Evolutionary conservation across 2,113 vertebrate genomes (phyloP).

Genomic region (Mesitornis unicolor): DNA sequence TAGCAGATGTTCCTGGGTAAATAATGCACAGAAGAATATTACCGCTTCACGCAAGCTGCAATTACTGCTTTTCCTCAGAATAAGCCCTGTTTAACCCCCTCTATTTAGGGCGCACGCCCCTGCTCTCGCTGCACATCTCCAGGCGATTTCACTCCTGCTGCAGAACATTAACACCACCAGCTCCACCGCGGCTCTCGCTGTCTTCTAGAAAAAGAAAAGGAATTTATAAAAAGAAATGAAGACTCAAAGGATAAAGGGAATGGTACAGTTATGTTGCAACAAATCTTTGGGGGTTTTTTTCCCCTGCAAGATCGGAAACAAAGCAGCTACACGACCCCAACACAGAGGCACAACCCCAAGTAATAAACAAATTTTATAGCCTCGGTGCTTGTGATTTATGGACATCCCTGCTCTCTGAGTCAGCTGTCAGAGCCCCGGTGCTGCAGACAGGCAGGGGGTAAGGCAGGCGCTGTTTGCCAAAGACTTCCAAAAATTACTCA

Average conservation of each 20-base stretch:
- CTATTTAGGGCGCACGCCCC: conserved; percentile 25
- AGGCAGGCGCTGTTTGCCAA: not conserved
- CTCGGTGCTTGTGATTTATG: conserved; percentile 1
- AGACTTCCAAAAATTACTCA: not conserved
- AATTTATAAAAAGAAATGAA: not conserved
- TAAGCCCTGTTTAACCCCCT: conserved; percentile 58
- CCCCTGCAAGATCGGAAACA: not conserved
- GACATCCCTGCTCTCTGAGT: not conserved
- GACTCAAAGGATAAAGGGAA: not conserved
- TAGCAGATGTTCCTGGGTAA: conserved; percentile 73
- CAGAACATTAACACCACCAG: conserved; percentile 52
- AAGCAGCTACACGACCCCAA: not conserved
- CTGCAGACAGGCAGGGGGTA: not conserved
- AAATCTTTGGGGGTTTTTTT: not conserved
- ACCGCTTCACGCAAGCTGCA: conserved; percentile 26
- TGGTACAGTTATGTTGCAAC: not conserved
- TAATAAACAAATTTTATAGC: conserved; percentile 1
- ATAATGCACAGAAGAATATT: conserved; percentile 62
- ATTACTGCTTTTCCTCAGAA: conserved; percentile 40
- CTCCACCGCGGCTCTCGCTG: not conserved
- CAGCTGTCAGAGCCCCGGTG: not conserved
- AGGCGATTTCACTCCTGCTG: conserved; percentile 45
- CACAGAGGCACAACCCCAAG: not conserved
- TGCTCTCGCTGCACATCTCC: not conserved
- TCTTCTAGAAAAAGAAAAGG: not conserved